These are phyloP conservation scores for Peucedramus taeniatus DNA, from an alignment of 2,113 vertebrate genomes.

Conservation along the genomic window DNA sequence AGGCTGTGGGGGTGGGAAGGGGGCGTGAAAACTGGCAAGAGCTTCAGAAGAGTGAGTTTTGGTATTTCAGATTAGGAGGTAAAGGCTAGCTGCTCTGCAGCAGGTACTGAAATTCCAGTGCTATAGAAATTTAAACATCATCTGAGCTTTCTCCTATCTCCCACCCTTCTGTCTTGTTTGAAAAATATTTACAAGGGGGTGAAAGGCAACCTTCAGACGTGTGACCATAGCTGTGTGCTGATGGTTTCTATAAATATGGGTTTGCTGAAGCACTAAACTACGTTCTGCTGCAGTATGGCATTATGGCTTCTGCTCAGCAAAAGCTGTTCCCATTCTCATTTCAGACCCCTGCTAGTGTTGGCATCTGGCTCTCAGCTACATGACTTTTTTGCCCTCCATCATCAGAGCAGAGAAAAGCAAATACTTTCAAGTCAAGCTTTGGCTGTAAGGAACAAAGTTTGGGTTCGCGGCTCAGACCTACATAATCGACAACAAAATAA, in stretches of 20 bases:
- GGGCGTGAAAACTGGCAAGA: slow-evolving; percentile 37
- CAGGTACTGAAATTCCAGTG: neutral
- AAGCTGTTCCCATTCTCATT: slow-evolving; percentile 15
- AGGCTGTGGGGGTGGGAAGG: slow-evolving; percentile 28
- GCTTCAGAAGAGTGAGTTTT: neutral
- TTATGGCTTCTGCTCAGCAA: slow-evolving; percentile 23
- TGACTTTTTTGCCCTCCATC: neutral
- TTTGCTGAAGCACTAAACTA: neutral
- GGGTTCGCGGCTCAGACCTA: neutral
- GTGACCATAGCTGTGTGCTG: neutral
- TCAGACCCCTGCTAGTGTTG: slow-evolving; percentile 1
- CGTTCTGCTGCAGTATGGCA: neutral
- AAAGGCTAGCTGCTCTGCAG: neutral
- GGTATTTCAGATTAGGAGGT: slow-evolving; percentile 13
- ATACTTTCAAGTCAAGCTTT: neutral
- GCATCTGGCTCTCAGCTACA: neutral
- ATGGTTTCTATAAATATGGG: slow-evolving; percentile 28
- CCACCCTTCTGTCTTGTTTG: slow-evolving; percentile 29
- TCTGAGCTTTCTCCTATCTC: slow-evolving; percentile 14
- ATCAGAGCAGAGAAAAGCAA: neutral
- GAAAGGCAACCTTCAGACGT: slow-evolving; percentile 39
- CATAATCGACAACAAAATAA: neutral
- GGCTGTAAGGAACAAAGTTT: neutral
- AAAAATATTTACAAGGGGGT: slow-evolving; percentile 48
- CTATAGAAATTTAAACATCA: neutral